Evolutionary conservation across 2,888 invertebrate species (phyloP), one percentile per base, ranked within the genome.

Genomic region (Congeria kusceri): DNA sequence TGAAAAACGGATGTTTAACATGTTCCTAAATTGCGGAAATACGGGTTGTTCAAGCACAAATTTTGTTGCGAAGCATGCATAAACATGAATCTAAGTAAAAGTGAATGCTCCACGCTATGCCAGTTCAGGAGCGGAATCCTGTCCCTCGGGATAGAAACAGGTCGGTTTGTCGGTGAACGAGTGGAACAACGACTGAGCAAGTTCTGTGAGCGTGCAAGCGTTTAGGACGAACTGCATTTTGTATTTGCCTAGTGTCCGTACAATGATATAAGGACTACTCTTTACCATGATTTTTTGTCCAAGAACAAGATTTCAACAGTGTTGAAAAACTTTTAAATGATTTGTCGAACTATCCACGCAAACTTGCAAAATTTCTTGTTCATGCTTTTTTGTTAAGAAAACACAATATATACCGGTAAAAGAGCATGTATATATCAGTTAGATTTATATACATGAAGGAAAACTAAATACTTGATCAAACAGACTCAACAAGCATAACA

Each of bases 61-160:
- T 47, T 63, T 20, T 23, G 27, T 23, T 27, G 1, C 1, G 61
- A 47, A 49, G 9, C 47, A 27, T 69, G 49, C 27, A 20, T 47
- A 1, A n/a, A 32, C 5, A 1, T 61, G 13, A 61, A 61, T 46
- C 1, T 64, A 3, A 25, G 27, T n/a, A 46, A 59, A 47, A 59
- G 25, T 58, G 59, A 59, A 59, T 13, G 58, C 18, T 46, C 68
- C 4, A 15, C 25, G 28, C 23, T 68, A 44, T 29, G 39, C 3
- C 32, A 68, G 27, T 59, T 27, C 18, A 29, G 58, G 32, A 39
- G 59, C 27, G 68, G 44, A 32, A 46, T 68, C 25, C 46, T 68
- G 4, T 58, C 59, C n/a, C 27, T 59, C 4, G 44, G 58, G 20
- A 59, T 59, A 15, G 67, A 67, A 67, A 57, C 67, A 15, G 67